phyloP scores from a whole-genome alignment of 2,888 invertebrate species.

The Volucella inanis region DNA sequence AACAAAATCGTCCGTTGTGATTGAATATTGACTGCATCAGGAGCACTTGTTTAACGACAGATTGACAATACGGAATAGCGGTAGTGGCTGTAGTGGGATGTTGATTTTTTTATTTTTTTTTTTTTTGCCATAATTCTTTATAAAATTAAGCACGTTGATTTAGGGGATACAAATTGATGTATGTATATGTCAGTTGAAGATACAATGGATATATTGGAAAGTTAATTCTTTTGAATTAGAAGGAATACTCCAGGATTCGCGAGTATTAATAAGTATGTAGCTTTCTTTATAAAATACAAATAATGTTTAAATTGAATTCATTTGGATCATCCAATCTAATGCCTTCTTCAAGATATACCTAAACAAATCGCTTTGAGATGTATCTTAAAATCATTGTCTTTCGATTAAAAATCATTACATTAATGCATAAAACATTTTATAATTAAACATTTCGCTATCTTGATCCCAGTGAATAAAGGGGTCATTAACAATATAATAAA shows the following conservation, averaged over 20 bases:
- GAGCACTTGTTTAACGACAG: conserved; percentile 29
- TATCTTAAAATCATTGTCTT: conserved; percentile 8
- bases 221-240: too few relatives aligned
- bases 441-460: conserved; percentile 52
- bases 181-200: too few relatives aligned
- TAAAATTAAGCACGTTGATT: conserved; percentile 44
- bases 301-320: too few relatives aligned
- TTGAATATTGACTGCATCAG: conserved; percentile 16
- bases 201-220: too few relatives aligned
- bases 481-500: conserved; percentile 66
- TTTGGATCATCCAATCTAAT: too few relatives aligned
- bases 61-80: conserved; percentile 28
- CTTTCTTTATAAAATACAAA: too few relatives aligned
- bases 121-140: conserved; percentile 42
- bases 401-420: conserved; percentile 56
- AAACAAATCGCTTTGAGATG: conserved; percentile 25
- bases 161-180: not conserved
- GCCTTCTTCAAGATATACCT: not conserved
- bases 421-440: conserved; percentile 61
- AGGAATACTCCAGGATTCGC: too few relatives aligned
- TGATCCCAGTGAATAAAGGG: conserved; percentile 36
- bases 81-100: not conserved
- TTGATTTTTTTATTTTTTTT: not conserved
- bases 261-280: too few relatives aligned
- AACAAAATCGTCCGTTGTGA: conserved; percentile 45